Evolutionary conservation across 1,140 invertebrate genomes (phyloP).

Genomic region (Akabosia matsudoensis): DNA sequence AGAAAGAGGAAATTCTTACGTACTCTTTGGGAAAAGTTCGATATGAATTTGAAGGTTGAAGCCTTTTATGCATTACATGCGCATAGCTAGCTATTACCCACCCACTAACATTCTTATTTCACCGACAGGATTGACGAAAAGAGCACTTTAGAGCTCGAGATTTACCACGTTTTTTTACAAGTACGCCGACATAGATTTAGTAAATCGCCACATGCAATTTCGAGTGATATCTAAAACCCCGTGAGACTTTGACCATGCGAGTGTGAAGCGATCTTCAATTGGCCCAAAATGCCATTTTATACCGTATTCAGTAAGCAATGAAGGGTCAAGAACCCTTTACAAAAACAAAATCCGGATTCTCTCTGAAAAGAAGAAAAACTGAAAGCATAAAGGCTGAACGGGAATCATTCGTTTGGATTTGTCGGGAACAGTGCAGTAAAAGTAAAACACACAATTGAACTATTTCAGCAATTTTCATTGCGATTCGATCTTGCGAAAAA

Average conservation of each 20-base stretch:
- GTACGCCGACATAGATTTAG: background rate
- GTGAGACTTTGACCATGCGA: constrained; percentile 13
- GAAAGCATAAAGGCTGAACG: too few relatives aligned
- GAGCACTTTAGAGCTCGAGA: too few relatives aligned
- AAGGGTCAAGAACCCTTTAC: constrained; percentile 20
- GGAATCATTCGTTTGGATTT: background rate
- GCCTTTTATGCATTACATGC: too few relatives aligned
- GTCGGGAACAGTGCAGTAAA: constrained; percentile 4
- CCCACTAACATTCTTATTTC: too few relatives aligned
- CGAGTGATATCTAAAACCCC: background rate
- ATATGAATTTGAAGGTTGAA: too few relatives aligned
- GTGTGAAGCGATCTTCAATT: constrained; percentile 1
- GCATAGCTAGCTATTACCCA: too few relatives aligned
- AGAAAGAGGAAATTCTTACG: too few relatives aligned
- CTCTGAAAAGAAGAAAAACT: background rate
- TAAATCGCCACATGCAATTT: constrained; percentile 23
- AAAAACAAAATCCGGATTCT: background rate
- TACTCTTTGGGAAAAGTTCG: too few relatives aligned
- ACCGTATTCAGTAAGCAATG: constrained; percentile 1
- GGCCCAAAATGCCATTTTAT: constrained; percentile 6
- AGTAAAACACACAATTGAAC: background rate
- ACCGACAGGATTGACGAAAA: too few relatives aligned
- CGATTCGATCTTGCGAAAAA: constrained; percentile 18
- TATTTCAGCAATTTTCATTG: background rate
- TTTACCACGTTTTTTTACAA: too few relatives aligned